Evolutionary conservation across 2,888 invertebrate species (phyloP).

Genomic region (Serrognathus titanus): DNA sequence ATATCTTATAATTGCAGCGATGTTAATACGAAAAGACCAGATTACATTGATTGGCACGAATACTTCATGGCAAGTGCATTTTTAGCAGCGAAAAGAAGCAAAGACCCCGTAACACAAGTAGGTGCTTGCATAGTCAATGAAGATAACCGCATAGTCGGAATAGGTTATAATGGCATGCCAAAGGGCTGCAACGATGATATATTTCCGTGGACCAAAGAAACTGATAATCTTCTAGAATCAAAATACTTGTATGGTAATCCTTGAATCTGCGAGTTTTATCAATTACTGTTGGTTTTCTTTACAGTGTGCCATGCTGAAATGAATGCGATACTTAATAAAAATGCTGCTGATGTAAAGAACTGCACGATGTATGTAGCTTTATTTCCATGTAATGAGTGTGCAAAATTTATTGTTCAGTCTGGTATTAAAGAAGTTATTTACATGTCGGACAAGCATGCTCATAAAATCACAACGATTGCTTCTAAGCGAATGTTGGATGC

Average conservation of each 20-base stretch:
- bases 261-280: background rate
- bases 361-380: conserved; percentile 85
- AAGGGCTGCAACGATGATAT: conserved; percentile 81
- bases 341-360: conserved; percentile 68
- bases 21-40: conserved; percentile 53
- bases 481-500: conserved; percentile 80
- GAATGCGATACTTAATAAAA: conserved; percentile 94
- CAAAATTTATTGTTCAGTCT: conserved; percentile 93
- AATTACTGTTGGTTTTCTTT: conserved; percentile 31
- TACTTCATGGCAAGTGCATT: conserved; percentile 95
- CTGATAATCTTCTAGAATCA: conserved; percentile 59
- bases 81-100: conserved; percentile 87
- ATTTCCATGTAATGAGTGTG: conserved; percentile 98
- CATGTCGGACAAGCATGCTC: conserved; percentile 75
- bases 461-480: conserved; percentile 67
- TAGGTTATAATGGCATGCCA: conserved; percentile 98
- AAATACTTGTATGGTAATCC: conserved; percentile 82
- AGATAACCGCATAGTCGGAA: conserved; percentile 83
- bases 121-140: conserved; percentile 92
- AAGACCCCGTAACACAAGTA: conserved; percentile 91
- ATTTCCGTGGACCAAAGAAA: conserved; percentile 83
- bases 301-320: conserved; percentile 96
- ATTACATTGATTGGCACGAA: conserved; percentile 83
- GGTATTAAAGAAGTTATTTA: conserved; percentile 78
- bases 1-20: background rate